A percentile compares a stretch with the other conserved stretches of the same genome.
These are phyloP conservation scores for Venustoraphidia nigricollis DNA, from an alignment of 2,888 invertebrate genomes.

Conservation along the genomic window DNA sequence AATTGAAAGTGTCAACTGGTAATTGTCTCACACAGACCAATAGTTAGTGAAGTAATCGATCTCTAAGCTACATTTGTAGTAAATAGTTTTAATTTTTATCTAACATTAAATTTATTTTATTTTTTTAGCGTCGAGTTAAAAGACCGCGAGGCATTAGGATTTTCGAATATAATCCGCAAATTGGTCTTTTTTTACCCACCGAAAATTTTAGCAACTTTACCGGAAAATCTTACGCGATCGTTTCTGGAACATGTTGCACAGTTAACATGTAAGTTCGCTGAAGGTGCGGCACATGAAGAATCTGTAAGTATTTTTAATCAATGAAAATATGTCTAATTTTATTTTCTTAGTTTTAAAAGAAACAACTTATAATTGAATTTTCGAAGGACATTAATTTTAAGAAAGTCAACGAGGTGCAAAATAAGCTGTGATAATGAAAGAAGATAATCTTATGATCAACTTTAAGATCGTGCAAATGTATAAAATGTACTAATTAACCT, in stretches of 20 bases:
- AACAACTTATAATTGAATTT: background rate
- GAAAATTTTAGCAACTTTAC: slow-evolving; percentile 29
- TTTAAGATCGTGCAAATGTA: background rate
- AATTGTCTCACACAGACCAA: no score
- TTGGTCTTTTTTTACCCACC: slow-evolving; percentile 40
- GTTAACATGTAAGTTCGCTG: slow-evolving; percentile 46
- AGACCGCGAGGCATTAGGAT: slow-evolving; percentile 49
- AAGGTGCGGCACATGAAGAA: slow-evolving; percentile 49
- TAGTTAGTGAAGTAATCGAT: no score
- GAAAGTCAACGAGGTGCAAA: no score
- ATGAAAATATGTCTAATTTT: background rate
- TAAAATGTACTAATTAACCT: background rate
- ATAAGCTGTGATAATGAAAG: no score
- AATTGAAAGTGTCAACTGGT: no score
- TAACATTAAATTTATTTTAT: slow-evolving; percentile 1
- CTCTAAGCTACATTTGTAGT: background rate
- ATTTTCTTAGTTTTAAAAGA: background rate
- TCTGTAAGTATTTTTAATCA: slow-evolving; percentile 29
- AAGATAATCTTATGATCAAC: background rate
- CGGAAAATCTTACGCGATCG: slow-evolving; percentile 31
- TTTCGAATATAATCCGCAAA: slow-evolving; percentile 49
- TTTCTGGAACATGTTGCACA: slow-evolving; percentile 44
- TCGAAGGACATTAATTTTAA: background rate
- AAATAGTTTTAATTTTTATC: background rate
- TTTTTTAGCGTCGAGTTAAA: slow-evolving; percentile 4